Base-by-base conservation (phyloP, 1,140 invertebrate genomes). In the Nylanderia fulva region DNA sequence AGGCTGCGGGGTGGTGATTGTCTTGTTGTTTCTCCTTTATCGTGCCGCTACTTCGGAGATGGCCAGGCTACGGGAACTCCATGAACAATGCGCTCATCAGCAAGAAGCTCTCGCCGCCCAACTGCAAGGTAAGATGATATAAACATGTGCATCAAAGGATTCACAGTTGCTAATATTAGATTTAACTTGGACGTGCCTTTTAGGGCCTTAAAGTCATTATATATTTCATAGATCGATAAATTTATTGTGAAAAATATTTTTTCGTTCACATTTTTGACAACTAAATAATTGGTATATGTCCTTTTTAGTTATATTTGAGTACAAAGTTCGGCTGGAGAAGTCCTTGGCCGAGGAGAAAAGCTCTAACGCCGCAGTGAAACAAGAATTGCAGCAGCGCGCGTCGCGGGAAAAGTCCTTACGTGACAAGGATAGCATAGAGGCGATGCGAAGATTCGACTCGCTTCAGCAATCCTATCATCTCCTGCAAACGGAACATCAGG, bases 291-390 rank as follows among this genome's bases (percentile, higher is more conserved):
- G 15, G 5, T 21, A 39, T 18, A 42, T 8, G 15, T 27, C 39
- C 1, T 88, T 94, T 92, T 0, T 88, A 96, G 95, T 95, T 24
- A 94, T 95, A 56, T 95, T 95, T 76, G 95, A 96, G 82, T 95
- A 95, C 88, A 95, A 95, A 90, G 88, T 94, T 2, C 92, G 94
- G 0, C 39, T 96, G 36, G 95, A 96, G 69, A 95, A 95, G 64
- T 95, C 94, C 0, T 77, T 96, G 48, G 93, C 95, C 48, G 94
- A 95, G 84, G 95, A 96, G 86, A 95, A 95, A 82, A 93, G 92
- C 54, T 94, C 95, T 0, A 95, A 95, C 56, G 87, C 90, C 4
- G 93, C 94, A 4, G 92, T 92, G 2, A 95, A 94, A 64, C 94
- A 95, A 60, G 94, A 95, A 76, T 89, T 95, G 24, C 93, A 95